These are phyloP conservation scores for Drosophila kurseongensis DNA, from an alignment of 1,140 invertebrate species.

Conservation along the genomic window DNA sequence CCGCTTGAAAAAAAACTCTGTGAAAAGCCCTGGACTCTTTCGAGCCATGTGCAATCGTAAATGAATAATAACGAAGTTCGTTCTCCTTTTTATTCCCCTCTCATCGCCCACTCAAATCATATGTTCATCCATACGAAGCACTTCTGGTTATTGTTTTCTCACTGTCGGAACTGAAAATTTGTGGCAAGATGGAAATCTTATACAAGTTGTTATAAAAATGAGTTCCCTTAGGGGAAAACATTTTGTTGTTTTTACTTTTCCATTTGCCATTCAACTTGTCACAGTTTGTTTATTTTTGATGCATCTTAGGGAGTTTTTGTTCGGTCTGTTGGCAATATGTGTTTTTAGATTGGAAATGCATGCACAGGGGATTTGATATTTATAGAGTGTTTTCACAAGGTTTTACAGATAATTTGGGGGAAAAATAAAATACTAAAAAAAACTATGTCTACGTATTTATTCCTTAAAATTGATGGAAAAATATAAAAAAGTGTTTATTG, in stretches of 20 bases:
- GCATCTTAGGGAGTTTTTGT: slow-evolving; percentile 6
- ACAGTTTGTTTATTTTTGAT: slow-evolving; percentile 58
- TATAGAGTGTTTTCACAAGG: slow-evolving; percentile 27
- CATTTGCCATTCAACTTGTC: slow-evolving; percentile 35
- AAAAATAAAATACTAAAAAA: too few relatives aligned
- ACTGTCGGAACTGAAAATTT: slow-evolving; percentile 32
- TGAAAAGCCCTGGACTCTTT: slow-evolving; percentile 19
- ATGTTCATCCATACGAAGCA: slow-evolving; percentile 51
- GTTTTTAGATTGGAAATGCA: slow-evolving; percentile 6
- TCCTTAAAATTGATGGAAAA: too few relatives aligned
- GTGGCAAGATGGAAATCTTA: slow-evolving; percentile 28
- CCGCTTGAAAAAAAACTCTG: slow-evolving; percentile 26
- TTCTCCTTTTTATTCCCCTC: slow-evolving; percentile 1
- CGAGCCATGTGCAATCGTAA: slow-evolving; percentile 30
- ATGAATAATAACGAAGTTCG: slow-evolving; percentile 49
- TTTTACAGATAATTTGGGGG: not conserved
- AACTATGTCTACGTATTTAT: too few relatives aligned
- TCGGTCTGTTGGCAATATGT: slow-evolving; percentile 4
- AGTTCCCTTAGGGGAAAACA: slow-evolving; percentile 11
- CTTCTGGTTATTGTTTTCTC: slow-evolving; percentile 70
- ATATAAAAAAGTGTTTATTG: not conserved
- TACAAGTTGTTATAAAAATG: slow-evolving; percentile 15
- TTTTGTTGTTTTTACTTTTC: slow-evolving; percentile 18
- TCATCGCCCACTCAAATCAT: slow-evolving; percentile 27
- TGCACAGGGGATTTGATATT: slow-evolving; percentile 45